Conservation (phyloP, 1,140 invertebrate species). For the Ooceraea biroi region DNA sequence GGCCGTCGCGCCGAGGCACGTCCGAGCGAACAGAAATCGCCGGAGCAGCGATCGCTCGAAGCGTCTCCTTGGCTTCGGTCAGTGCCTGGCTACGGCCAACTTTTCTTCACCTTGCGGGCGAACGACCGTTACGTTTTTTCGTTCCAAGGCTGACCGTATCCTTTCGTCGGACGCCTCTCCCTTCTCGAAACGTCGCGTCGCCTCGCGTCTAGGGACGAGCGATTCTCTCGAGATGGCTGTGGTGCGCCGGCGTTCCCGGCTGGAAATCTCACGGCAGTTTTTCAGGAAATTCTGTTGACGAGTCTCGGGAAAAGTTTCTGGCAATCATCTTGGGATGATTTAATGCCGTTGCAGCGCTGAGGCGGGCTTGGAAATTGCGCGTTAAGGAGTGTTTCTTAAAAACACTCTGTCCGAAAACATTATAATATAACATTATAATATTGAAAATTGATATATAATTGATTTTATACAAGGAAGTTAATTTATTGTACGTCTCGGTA, state of each 20-base stretch:
- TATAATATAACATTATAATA: too few relatives aligned
- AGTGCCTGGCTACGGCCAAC: slow-evolving; percentile 81
- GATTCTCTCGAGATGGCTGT: slow-evolving; percentile 3
- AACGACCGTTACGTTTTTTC: slow-evolving; percentile 83
- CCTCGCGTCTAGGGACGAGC: slow-evolving; percentile 14
- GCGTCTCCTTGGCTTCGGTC: slow-evolving; percentile 83
- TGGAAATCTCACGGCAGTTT: neutral
- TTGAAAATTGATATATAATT: too few relatives aligned
- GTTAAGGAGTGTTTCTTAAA: too few relatives aligned
- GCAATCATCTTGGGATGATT: neutral
- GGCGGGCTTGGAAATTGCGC: too few relatives aligned
- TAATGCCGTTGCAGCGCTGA: too few relatives aligned
- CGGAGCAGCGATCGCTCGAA: slow-evolving; percentile 75
- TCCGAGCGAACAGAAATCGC: slow-evolving; percentile 74
- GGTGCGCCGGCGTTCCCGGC: neutral
- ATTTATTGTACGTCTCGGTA: too few relatives aligned
- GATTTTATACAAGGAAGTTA: too few relatives aligned
- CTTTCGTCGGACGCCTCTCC: slow-evolving; percentile 69
- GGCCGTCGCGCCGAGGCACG: slow-evolving; percentile 65
- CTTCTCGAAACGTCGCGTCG: slow-evolving; percentile 33
- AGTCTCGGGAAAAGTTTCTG: neutral
- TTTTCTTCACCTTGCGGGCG: slow-evolving; percentile 83
- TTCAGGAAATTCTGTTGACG: neutral
- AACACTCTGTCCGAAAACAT: too few relatives aligned
- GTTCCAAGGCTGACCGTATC: slow-evolving; percentile 80